These are phyloP conservation scores for Conchocele bisecta DNA, from an alignment of 2,888 invertebrate species.

Conservation along the genomic window DNA sequence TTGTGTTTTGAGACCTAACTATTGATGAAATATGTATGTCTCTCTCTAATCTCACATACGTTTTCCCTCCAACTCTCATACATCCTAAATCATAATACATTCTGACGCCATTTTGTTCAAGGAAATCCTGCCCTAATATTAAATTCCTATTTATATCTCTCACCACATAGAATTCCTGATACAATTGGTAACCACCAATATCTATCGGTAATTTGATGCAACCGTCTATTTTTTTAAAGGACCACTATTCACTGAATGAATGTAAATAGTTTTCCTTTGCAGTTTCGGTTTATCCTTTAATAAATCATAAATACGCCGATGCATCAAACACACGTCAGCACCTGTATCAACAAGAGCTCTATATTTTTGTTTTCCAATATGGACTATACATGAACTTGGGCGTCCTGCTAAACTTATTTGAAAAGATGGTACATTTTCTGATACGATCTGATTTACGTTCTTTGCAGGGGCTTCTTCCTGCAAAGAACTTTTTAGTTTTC, in stretches of 20 bases:
- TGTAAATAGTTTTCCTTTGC: conserved; percentile 2
- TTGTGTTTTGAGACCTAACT: neutral
- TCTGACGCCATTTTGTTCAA: conserved; percentile 18
- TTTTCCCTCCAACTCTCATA: conserved; percentile 12
- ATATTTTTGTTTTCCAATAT: conserved; percentile 27
- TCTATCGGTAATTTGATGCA: conserved; percentile 2
- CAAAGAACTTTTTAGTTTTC: neutral
- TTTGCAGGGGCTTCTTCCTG: neutral
- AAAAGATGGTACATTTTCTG: neutral
- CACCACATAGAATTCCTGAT: conserved; percentile 22
- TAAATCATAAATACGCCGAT: neutral
- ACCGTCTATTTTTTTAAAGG: conserved; percentile 19
- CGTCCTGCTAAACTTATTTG: neutral
- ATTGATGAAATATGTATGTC: conserved; percentile 36
- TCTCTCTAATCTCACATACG: conserved; percentile 22
- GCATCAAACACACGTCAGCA: conserved; percentile 34
- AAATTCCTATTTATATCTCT: conserved; percentile 30
- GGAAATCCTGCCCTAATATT: conserved; percentile 28
- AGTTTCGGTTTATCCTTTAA: conserved; percentile 13
- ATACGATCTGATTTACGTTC: too few relatives aligned
- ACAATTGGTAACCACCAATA: neutral
- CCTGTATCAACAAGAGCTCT: conserved; percentile 27
- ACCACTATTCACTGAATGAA: neutral
- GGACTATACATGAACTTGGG: conserved; percentile 11
- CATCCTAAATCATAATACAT: conserved; percentile 36